phyloP scores from a whole-genome alignment of 1,140 invertebrate genomes.

The Anastatus disparis region DNA sequence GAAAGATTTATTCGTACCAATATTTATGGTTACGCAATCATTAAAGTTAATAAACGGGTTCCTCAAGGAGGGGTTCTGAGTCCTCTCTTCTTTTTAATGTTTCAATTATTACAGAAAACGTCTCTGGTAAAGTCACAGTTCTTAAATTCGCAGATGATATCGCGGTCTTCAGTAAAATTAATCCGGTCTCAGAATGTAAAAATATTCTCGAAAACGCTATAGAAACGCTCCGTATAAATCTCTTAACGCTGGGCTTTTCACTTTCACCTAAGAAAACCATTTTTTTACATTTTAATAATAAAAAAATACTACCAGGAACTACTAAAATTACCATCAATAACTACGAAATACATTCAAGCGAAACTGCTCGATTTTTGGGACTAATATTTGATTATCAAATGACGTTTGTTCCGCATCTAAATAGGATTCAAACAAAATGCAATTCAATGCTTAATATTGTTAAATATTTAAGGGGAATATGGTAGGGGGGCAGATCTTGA shows the following conservation, averaged over 20 bases:
- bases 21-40: too few species aligned
- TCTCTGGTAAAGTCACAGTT: background rate
- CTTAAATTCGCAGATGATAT: background rate
- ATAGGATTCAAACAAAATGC: conserved; percentile 17
- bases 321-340: background rate
- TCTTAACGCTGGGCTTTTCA: conserved; percentile 11
- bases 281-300: conserved; percentile 18
- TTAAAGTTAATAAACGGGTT: too few species aligned
- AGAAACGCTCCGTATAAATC: background rate
- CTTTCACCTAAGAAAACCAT: background rate
- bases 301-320: background rate
- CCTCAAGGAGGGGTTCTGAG: background rate
- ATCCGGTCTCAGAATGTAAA: background rate
- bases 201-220: background rate
- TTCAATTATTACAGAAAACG: background rate
- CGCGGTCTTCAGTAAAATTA: background rate
- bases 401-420: conserved; percentile 30
- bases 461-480: conserved; percentile 22
- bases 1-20: background rate
- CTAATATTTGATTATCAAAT: conserved; percentile 30
- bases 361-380: background rate
- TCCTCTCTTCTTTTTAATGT: background rate
- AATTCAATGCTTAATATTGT: conserved; percentile 19
- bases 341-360: background rate
- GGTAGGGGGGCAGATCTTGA: conserved; percentile 35